A percentile compares a stretch with the other conserved stretches of the same genome.
These are phyloP conservation scores for Zootermopsis nevadensis DNA, from an alignment of 2,888 invertebrate genomes.

Conservation along the genomic window DNA sequence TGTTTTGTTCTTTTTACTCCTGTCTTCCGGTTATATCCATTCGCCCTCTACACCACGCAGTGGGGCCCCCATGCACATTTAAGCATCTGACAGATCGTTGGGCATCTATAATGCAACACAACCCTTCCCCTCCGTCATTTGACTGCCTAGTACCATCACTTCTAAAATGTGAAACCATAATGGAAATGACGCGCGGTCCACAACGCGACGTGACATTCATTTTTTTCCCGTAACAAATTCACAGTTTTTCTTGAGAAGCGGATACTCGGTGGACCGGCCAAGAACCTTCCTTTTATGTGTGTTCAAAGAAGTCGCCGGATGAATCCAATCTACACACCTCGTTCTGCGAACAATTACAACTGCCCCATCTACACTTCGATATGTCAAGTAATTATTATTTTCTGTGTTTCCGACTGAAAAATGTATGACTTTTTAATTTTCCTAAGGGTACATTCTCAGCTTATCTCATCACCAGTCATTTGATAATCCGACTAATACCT, in stretches of 20 bases:
- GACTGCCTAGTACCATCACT: neutral
- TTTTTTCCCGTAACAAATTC: neutral
- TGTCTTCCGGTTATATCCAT: neutral
- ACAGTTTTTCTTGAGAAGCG: neutral
- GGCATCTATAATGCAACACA: neutral
- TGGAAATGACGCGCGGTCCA: neutral
- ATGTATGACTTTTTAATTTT: too few species aligned
- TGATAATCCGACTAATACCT: too few species aligned
- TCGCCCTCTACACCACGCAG: neutral
- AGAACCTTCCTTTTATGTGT: too few species aligned
- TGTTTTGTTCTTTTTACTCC: neutral
- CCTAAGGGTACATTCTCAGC: too few species aligned
- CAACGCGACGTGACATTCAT: too few species aligned
- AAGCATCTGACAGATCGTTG: conserved; percentile 18
- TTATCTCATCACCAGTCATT: too few species aligned
- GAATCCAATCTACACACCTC: too few species aligned
- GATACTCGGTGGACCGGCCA: neutral
- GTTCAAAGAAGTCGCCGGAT: too few species aligned
- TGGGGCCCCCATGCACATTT: conserved; percentile 18
- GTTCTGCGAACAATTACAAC: too few species aligned
- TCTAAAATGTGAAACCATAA: neutral
- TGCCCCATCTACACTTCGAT: too few species aligned
- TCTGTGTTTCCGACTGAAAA: too few species aligned
- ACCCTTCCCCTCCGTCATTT: neutral
- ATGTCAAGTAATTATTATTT: too few species aligned